A percentile compares a stretch with the other conserved stretches of the same genome.
Evolutionary conservation across 2,797 vertebrate genomes (phyloP).

Genomic region (Sternotherus odoratus): DNA sequence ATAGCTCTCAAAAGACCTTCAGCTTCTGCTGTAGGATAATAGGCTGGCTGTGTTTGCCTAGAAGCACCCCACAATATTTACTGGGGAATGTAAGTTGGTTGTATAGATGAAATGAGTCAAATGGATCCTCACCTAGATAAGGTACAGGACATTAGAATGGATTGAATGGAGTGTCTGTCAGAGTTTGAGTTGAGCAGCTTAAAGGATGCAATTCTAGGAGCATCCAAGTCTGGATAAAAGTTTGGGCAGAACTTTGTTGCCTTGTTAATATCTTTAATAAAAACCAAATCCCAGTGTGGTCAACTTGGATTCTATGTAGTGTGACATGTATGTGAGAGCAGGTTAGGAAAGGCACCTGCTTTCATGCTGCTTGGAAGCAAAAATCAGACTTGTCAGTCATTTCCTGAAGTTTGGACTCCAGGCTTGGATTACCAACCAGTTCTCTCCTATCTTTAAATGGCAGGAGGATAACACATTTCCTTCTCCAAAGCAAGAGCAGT

Average conservation of each 20-base stretch:
- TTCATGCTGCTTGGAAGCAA: background rate
- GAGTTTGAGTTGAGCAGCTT: background rate
- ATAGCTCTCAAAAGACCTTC: background rate
- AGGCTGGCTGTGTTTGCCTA: background rate
- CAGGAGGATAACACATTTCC: too few species aligned
- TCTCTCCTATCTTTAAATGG: too few species aligned
- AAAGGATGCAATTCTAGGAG: background rate
- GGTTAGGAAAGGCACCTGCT: background rate
- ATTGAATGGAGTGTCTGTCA: background rate
- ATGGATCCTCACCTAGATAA: background rate
- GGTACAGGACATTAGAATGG: background rate
- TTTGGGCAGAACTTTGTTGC: background rate
- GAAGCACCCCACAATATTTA: background rate
- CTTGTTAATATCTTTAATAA: background rate
- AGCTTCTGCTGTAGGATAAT: background rate
- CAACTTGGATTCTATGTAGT: background rate
- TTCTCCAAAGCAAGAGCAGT: too few species aligned
- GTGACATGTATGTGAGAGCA: background rate
- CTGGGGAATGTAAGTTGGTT: background rate
- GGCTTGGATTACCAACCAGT: background rate
- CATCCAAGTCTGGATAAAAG: background rate
- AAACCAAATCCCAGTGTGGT: background rate
- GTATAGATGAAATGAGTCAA: background rate
- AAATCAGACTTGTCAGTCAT: background rate
- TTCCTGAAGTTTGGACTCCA: background rate